Conservation (phyloP, 2,888 invertebrate genomes). For the Argynnis bischoffii region DNA sequence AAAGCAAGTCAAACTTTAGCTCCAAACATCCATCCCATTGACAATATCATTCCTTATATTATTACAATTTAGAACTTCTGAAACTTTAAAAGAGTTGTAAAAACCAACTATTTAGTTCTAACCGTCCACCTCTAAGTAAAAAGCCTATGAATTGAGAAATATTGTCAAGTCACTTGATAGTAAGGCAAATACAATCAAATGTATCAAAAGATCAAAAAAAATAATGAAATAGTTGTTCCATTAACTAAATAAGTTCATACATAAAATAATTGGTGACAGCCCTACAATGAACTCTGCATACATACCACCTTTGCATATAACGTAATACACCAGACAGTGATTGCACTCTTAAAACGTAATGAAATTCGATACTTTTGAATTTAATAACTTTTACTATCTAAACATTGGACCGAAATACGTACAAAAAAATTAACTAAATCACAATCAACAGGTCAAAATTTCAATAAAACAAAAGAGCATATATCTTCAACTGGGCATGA, state of each 20-base stretch:
- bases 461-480: constrained; percentile 5
- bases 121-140: constrained; percentile 19
- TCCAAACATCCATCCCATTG: no score
- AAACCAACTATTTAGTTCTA: neutral
- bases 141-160: constrained; percentile 32
- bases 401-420: constrained; percentile 48
- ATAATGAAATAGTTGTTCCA: constrained; percentile 37
- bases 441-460: constrained; percentile 25
- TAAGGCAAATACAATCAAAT: constrained; percentile 20
- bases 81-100: neutral
- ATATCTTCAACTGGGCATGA: neutral
- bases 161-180: constrained; percentile 48
- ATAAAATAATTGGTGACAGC: constrained; percentile 43
- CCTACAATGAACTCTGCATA: constrained; percentile 12
- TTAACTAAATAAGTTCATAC: constrained; percentile 56
- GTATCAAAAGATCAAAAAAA: neutral
- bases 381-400: constrained; percentile 60
- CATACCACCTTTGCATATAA: constrained; percentile 41
- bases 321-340: constrained; percentile 43
- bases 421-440: constrained; percentile 48
- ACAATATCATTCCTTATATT: neutral
- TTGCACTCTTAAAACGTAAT: constrained; percentile 45
- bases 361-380: constrained; percentile 27
- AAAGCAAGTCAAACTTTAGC: no score
- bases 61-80: neutral